These are phyloP conservation scores for Cephus pygmeus DNA, from an alignment of 2,888 invertebrate genomes.

Conservation along the genomic window DNA sequence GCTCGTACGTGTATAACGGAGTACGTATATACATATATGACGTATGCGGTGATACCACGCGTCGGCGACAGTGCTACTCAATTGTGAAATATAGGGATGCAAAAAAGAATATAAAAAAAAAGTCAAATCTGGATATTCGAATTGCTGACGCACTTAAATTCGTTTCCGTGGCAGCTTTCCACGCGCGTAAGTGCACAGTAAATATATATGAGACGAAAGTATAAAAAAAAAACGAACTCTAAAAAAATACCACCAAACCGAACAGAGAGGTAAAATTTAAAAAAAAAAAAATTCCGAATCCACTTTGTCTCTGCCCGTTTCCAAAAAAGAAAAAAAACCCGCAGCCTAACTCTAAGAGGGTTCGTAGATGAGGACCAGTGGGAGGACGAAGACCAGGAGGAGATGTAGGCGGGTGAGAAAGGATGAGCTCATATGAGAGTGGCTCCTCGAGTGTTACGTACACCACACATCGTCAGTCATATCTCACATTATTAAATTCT, in stretches of 20 bases:
- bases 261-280: not conserved
- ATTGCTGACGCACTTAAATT: not conserved
- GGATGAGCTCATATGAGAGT: conserved; percentile 23
- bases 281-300: conserved; percentile 43
- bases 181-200: not conserved
- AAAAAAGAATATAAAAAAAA: not conserved
- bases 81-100: conserved; percentile 25
- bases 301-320: conserved; percentile 39
- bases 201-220: not conserved
- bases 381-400: not conserved
- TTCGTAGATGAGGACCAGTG: conserved; percentile 8
- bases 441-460: conserved; percentile 32
- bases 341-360: conserved; percentile 9
- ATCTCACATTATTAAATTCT: conserved; percentile 52
- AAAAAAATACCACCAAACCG: not conserved
- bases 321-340: conserved; percentile 10
- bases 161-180: not conserved
- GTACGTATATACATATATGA: not conserved
- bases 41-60: conserved; percentile 20
- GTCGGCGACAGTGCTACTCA: conserved; percentile 30
- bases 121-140: not conserved
- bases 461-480: conserved; percentile 34
- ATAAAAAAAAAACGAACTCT: not conserved
- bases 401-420: conserved; percentile 7
- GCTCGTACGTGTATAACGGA: not conserved